Conservation (phyloP, 1,140 invertebrate species). For the Andricus grossulariae region DNA sequence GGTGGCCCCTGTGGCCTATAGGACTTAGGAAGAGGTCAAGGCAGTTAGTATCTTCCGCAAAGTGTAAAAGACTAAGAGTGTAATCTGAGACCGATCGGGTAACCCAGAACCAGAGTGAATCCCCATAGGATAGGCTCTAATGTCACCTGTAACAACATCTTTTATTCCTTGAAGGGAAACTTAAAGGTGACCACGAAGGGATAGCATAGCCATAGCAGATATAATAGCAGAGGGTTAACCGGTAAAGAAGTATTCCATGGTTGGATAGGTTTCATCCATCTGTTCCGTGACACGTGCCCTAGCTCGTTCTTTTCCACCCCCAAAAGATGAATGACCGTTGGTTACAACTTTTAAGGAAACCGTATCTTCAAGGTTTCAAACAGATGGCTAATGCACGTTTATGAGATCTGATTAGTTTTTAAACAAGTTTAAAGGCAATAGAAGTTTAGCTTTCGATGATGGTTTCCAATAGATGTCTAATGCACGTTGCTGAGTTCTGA, state of each 20-base stretch:
- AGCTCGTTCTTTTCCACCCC: conserved; percentile 48
- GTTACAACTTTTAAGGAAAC: neutral
- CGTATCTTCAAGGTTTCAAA: neutral
- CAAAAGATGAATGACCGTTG: neutral
- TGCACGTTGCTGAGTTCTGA: too few species aligned
- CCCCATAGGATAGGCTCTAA: conserved; percentile 52
- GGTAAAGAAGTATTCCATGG: conserved; percentile 34
- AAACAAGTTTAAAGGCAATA: too few species aligned
- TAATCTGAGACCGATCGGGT: conserved; percentile 43
- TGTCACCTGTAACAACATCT: conserved; percentile 59
- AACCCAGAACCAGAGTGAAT: conserved; percentile 46
- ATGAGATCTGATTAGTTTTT: too few species aligned
- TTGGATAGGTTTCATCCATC: conserved; percentile 55
- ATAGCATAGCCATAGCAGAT: conserved; percentile 38
- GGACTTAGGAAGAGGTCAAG: neutral
- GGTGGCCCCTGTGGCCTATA: too few species aligned
- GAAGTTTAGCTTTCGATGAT: too few species aligned
- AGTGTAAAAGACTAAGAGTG: conserved; percentile 8
- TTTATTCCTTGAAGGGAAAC: conserved; percentile 44
- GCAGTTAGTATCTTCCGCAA: neutral
- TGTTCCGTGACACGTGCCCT: conserved; percentile 55
- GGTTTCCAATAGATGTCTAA: too few species aligned
- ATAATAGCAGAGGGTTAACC: conserved; percentile 43
- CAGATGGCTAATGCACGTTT: neutral
- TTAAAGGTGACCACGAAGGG: conserved; percentile 42